Evolutionary conservation across 1,140 invertebrate species (phyloP), one percentile per base, ranked within the genome.

Genomic region (Rhizoglyphus robini): DNA sequence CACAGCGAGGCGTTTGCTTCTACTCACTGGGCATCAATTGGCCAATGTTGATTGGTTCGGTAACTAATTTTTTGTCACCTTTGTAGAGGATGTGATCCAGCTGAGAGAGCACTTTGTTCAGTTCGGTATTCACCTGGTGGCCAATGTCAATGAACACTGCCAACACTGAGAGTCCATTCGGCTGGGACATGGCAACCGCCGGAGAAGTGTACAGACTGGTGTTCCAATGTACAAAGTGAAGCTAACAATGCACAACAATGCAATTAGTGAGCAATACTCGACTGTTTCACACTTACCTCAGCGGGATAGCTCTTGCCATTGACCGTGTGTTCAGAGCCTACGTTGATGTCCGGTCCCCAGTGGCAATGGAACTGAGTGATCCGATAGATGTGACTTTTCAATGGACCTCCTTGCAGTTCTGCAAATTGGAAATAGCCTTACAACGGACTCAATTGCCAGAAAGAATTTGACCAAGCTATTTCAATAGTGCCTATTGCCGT

Each of bases 181-280:
- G 80, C 57, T 88, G 82, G 66, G 83, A 82, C 0, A 87, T 84
- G 0, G 92, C 91, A 73, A 91, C 87, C 1, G 75, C 76, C 71
- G 92, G 87, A 46, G 83, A 84, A 63, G 77, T 76, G 75, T 93
- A 96, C 72, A 89, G 90, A 67, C 81, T 83, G 60, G 83, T 84
- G 73, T 95, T 94, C 87, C 88, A 96, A 73, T 96, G 91, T 0
- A 96, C 92, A 67, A 96, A 80, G 76, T 70, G 69, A 2, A 59
- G 15, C 57, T 59, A 59, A 58, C 8, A 8, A 8, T 13, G 4
- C n/a, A n/a, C n/a, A n/a, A n/a, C n/a, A n/a, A n/a, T n/a, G n/a
- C n/a, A n/a, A 51, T 23, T 51, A 23, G 20, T 51, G 48, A 51
- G 20, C 20, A 27, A 23, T 4, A 51, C 29, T 4, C n/a, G n/a